Conservation (phyloP, 2,113 vertebrate species). For the Colius striatus region DNA sequence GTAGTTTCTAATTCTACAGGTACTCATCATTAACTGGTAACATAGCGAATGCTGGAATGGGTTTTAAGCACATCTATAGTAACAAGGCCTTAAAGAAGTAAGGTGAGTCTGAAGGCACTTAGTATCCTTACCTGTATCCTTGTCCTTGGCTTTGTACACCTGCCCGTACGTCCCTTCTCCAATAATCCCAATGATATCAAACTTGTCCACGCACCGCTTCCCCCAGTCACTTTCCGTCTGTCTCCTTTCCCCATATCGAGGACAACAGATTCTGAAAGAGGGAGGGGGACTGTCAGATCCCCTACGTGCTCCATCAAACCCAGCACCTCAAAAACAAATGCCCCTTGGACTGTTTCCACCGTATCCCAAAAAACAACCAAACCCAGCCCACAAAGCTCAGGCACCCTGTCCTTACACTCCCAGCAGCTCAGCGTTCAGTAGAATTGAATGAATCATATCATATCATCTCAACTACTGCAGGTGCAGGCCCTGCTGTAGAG, state of each 20-base stretch:
- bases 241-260: slow-evolving; percentile 95
- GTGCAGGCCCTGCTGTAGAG: background rate
- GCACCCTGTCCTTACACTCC: fast-evolving
- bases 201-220: slow-evolving; percentile 97
- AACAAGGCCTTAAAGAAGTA: fast-evolving
- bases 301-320: background rate
- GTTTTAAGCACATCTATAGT: background rate
- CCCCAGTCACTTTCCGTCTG: slow-evolving; percentile 97
- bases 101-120: fast-evolving
- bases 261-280: slow-evolving; percentile 91
- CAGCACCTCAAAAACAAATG: fast-evolving
- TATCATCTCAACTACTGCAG: background rate
- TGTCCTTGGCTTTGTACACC: slow-evolving; percentile 99
- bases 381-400: background rate
- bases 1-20: background rate
- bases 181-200: slow-evolving; percentile 97
- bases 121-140: slow-evolving; percentile 86
- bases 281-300: background rate
- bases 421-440: fast-evolving
- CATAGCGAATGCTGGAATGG: fast-evolving
- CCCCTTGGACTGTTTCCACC: too few relatives aligned
- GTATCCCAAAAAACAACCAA: too few relatives aligned
- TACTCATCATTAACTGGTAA: fast-evolving
- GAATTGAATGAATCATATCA: background rate
- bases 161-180: slow-evolving; percentile 98